Conservation (phyloP, 2,888 invertebrate species). For the Troides helena region DNA sequence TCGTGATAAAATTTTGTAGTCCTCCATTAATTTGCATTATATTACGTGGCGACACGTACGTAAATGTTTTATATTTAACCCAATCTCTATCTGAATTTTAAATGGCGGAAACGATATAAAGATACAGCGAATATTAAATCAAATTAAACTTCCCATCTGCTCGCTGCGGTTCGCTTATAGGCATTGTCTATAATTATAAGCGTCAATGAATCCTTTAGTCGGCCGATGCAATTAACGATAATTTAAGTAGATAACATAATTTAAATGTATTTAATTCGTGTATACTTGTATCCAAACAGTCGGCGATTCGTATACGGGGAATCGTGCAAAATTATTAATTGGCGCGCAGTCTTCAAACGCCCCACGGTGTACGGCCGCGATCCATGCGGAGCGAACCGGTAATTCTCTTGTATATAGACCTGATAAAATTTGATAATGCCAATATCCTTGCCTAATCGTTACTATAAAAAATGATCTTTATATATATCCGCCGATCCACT, state of each 20-base stretch:
- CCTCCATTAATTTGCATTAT: conserved; percentile 18
- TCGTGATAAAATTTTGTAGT: conserved; percentile 34
- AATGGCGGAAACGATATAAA: conserved; percentile 4
- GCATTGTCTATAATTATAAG: conserved; percentile 27
- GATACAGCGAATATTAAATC: conserved; percentile 14
- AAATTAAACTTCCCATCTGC: conserved; percentile 18
- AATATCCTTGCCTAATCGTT: conserved; percentile 9
- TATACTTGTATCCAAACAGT: conserved; percentile 49
- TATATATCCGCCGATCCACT: neutral
- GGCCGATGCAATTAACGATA: conserved; percentile 27
- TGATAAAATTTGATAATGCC: conserved; percentile 12
- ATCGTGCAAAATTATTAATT: conserved; percentile 72
- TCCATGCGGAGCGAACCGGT: conserved; percentile 55
- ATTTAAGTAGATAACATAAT: conserved; percentile 30
- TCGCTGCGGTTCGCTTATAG: conserved; percentile 11
- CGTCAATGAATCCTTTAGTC: conserved; percentile 19
- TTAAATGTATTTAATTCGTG: conserved; percentile 22
- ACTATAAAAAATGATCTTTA: neutral
- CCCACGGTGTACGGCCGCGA: conserved; percentile 39
- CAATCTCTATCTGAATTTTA: neutral
- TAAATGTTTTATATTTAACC: conserved; percentile 15
- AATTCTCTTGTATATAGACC: conserved; percentile 40
- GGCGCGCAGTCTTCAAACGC: conserved; percentile 56
- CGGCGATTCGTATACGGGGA: conserved; percentile 53
- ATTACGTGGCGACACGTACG: conserved; percentile 16